A percentile compares a stretch with the other conserved stretches of the same genome.
phyloP scores from a whole-genome alignment of 2,113 vertebrate species.

The Entelurus aequoreus region DNA sequence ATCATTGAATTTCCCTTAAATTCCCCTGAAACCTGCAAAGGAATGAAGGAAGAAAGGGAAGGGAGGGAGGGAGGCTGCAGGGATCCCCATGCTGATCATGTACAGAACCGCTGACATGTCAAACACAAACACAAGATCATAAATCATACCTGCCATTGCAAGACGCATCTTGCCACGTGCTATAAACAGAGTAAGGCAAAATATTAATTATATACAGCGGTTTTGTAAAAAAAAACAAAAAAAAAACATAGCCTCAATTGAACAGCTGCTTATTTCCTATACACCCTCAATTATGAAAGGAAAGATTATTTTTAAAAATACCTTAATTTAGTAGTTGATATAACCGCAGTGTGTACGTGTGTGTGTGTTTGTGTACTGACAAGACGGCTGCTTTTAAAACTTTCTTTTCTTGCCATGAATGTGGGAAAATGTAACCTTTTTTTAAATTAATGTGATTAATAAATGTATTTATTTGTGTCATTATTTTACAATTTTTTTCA shows the following conservation, averaged over 20 bases:
- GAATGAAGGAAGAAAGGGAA: slow-evolving; percentile 28
- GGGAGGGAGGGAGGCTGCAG: slow-evolving; percentile 33
- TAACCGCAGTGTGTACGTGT: slow-evolving; percentile 37
- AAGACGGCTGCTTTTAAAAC: slow-evolving; percentile 31
- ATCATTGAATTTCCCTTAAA: slow-evolving; percentile 83
- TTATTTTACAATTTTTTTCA: no score
- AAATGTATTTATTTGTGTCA: no score
- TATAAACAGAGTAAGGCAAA: slow-evolving; percentile 45
- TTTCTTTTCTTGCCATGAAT: slow-evolving; percentile 26
- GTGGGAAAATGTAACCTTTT: neutral
- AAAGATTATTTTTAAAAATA: slow-evolving; percentile 49
- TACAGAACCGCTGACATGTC: slow-evolving; percentile 62
- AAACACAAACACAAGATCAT: slow-evolving; percentile 32
- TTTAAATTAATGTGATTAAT: neutral
- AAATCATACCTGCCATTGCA: slow-evolving; percentile 68
- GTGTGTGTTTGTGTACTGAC: slow-evolving; percentile 16
- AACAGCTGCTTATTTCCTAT: slow-evolving; percentile 54
- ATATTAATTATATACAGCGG: slow-evolving; percentile 53
- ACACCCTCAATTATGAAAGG: slow-evolving; percentile 60
- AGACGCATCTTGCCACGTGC: slow-evolving; percentile 59
- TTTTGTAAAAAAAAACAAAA: slow-evolving; percentile 19
- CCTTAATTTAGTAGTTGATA: slow-evolving; percentile 60
- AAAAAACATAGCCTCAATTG: slow-evolving; percentile 29
- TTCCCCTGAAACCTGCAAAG: slow-evolving; percentile 68
- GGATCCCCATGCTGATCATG: slow-evolving; percentile 49